Conservation (phyloP, 2,797 vertebrate species). For the Crocodylus rhombifer region DNA sequence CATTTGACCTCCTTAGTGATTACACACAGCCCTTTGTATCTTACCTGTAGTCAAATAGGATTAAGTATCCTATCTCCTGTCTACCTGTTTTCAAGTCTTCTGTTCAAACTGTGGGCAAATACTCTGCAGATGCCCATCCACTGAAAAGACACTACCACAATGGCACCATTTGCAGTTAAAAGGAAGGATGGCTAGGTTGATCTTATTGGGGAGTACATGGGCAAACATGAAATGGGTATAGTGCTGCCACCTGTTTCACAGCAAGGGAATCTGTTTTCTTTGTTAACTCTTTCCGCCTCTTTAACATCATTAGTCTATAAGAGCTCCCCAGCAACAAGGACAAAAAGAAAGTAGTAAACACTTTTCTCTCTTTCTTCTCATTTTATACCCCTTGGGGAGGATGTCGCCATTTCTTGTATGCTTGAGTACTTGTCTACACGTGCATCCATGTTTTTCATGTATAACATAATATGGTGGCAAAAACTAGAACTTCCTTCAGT, state of each 20-base stretch:
- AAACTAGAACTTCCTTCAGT: not conserved
- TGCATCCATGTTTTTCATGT: not conserved
- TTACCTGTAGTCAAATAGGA: not conserved
- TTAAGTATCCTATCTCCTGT: not conserved
- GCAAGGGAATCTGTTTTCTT: not conserved
- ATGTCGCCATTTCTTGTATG: too few species aligned
- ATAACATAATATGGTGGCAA: not conserved
- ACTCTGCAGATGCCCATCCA: not conserved
- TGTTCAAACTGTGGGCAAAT: not conserved
- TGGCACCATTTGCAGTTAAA: not conserved
- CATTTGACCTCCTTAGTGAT: not conserved
- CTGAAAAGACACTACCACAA: not conserved
- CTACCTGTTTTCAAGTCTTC: not conserved
- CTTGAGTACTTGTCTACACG: too few species aligned
- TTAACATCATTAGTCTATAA: not conserved
- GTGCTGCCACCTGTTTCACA: not conserved
- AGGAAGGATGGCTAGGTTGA: not conserved
- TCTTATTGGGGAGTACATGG: not conserved
- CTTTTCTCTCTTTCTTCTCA: too few species aligned
- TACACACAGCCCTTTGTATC: not conserved
- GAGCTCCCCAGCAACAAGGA: too few species aligned
- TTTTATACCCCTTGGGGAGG: too few species aligned
- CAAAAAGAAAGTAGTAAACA: too few species aligned
- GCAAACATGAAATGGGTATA: not conserved
- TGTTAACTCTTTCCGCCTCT: not conserved